A percentile compares a stretch with the other conserved stretches of the same genome.
These are phyloP conservation scores for Actenoides lindsayi DNA, from an alignment of 2,113 vertebrate genomes.

Conservation along the genomic window DNA sequence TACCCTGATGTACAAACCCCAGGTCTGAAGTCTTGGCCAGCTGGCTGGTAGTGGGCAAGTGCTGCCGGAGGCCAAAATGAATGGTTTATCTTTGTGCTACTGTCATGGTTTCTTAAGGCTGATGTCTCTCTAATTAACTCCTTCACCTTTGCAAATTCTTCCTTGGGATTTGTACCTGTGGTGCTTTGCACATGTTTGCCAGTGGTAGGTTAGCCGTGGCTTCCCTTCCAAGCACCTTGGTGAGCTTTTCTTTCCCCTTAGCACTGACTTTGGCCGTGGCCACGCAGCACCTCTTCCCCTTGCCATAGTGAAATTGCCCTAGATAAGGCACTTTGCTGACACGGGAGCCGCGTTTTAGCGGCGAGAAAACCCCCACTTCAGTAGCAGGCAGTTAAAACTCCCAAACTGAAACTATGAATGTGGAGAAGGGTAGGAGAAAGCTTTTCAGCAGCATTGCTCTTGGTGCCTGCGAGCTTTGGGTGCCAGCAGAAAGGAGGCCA, in stretches of 20 bases:
- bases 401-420: not conserved
- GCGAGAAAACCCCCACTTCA: not conserved
- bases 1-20: not conserved
- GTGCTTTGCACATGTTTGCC: not conserved
- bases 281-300: not conserved
- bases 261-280: not conserved
- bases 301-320: no score
- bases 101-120: not conserved
- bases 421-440: accelerated
- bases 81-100: not conserved
- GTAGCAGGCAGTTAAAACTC: not conserved
- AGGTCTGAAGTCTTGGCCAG: accelerated
- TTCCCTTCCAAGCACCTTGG: not conserved
- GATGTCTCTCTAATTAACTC: not conserved
- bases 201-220: not conserved
- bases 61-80: not conserved
- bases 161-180: not conserved
- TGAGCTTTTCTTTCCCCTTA: not conserved
- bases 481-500: conserved; percentile 36
- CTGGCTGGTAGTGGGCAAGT: not conserved
- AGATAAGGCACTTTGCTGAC: accelerated
- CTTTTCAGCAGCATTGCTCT: not conserved
- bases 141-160: not conserved
- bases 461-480: not conserved
- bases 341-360: not conserved